Base-by-base conservation (phyloP, 2,797 vertebrate species). In the Myotis myotis region DNA sequence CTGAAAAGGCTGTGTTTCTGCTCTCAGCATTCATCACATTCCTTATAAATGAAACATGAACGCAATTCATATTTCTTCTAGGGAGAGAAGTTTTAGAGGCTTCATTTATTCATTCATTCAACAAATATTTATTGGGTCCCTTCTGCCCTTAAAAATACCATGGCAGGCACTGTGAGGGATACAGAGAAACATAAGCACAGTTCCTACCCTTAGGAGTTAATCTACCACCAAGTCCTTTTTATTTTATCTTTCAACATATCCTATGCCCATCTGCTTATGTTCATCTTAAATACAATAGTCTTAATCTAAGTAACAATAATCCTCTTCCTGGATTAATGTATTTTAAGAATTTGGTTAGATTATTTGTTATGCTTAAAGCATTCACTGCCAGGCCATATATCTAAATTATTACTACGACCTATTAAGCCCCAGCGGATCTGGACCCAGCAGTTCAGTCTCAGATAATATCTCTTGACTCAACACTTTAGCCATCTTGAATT, bases 1-100 rank as follows among this genome's bases (percentile, higher is more conserved):
- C 53, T 55, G 79, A 95, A 95, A 95, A 62, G 33, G 66, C 79
- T 96, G 93, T 94, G 89, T 92, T 87, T 95, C 66, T 93, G 82
- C 96, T 96, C 96, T 97, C 96, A 96, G 87, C 93, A 95, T 96
- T 97, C 87, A 97, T 97, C 94, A 96, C 60, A 70, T 93, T 95
- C 90, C 95, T 96, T 89, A 97, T 96, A 97, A 97, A 97, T 97
- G 96, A 96, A 97, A 97, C 96, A 96, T 97, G 96, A 96, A 92
- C 84, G 55, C 96, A 95, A 97, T 95, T 97, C 96, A 96, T 97
- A 97, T 95, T 96, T 97, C 92, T 97, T 96, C 95, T 66, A 92
- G 95, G 92, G 94, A 95, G 60, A 95, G 82, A 95, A 70, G 88
- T 92, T 96, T 97, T 94, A 96, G 94, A 89, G 92, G 94, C 66